Evolutionary conservation across 2,113 vertebrate genomes (phyloP).

Genomic region (Saguinus imperator): DNA sequence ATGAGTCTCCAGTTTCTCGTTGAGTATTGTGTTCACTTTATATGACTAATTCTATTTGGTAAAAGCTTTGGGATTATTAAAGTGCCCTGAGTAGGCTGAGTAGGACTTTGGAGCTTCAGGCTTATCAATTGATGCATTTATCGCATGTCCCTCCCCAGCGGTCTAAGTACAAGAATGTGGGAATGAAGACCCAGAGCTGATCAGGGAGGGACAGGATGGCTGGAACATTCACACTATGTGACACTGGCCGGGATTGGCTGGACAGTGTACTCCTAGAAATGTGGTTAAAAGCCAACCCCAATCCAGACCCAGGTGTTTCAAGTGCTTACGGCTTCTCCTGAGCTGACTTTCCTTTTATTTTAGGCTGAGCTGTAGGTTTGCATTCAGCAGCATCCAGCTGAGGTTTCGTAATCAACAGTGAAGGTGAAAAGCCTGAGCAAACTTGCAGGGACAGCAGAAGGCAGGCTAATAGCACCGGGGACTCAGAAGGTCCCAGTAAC

Average conservation of each 20-base stretch:
- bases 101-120: neutral
- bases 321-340: neutral
- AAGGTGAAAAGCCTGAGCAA: conserved; percentile 6
- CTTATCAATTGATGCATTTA: neutral
- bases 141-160: neutral
- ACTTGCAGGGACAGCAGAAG: neutral
- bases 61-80: neutral
- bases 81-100: neutral
- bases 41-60: neutral
- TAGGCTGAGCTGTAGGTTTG: neutral
- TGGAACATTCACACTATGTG: accelerated
- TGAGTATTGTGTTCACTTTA: neutral
- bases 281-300: neutral
- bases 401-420: neutral
- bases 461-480: no score
- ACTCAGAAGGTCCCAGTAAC: neutral
- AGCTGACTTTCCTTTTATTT: neutral
- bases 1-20: neutral
- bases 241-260: neutral
- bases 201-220: no score
- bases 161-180: neutral
- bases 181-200: neutral
- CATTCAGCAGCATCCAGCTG: neutral
- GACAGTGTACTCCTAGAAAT: neutral
- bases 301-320: neutral